These are phyloP conservation scores for Folsomia candida DNA, from an alignment of 2,888 invertebrate species.

Conservation along the genomic window DNA sequence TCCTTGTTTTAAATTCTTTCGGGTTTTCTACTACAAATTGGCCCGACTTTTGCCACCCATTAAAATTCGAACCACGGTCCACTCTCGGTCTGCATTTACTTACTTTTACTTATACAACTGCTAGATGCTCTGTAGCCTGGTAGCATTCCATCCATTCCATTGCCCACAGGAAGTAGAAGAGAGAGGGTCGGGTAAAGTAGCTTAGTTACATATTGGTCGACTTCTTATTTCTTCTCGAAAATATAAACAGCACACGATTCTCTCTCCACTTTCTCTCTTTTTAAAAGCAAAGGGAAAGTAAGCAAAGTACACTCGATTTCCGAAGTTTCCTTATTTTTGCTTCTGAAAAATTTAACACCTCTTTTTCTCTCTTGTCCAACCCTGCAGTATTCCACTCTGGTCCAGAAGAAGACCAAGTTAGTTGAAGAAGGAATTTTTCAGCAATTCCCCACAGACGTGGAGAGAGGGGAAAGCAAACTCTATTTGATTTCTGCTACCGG, in stretches of 20 bases:
- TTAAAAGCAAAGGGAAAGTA: no score
- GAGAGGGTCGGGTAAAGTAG: background rate
- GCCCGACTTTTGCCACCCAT: background rate
- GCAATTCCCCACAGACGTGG: background rate
- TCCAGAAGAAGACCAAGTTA: background rate
- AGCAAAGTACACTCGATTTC: background rate
- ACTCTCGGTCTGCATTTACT: background rate
- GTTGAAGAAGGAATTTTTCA: background rate
- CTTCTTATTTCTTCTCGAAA: no score
- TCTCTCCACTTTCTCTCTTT: background rate
- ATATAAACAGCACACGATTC: background rate
- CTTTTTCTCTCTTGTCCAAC: no score
- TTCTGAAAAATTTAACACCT: background rate
- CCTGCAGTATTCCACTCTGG: background rate
- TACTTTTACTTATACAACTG: background rate
- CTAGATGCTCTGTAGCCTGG: background rate
- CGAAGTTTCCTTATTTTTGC: background rate
- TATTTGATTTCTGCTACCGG: background rate
- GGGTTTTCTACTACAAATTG: background rate
- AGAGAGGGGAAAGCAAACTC: background rate
- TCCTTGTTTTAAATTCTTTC: background rate
- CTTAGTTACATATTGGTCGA: background rate
- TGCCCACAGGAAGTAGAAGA: background rate
- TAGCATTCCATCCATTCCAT: background rate
- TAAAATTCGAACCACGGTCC: background rate